Base-by-base conservation (phyloP, 2,797 vertebrate species). In the Enteromius afrohamiltoni region DNA sequence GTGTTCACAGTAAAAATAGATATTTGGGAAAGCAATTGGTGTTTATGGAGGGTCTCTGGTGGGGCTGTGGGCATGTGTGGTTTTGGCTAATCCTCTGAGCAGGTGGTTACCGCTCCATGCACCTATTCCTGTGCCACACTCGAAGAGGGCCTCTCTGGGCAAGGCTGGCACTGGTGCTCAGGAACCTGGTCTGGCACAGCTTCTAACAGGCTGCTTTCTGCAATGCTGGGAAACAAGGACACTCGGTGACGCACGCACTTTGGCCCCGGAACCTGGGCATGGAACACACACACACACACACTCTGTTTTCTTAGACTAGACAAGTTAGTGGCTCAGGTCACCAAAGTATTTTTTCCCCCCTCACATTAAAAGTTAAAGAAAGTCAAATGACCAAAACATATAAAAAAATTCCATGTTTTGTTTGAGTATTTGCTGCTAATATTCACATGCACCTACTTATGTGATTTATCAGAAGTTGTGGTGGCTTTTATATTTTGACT, bases 21-120 rank as follows among this genome's bases (percentile, higher is more conserved):
- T 67, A 67, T 19, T 83, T 68, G 78, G 40, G 14, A 53, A 67
- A 31, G 79, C 65, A 40, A 49, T 70, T 45, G 37, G 51, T 80
- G 53, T 34, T 82, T 87, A 45, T 9, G 64, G 31, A 74, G 45
- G 71, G 65, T 83, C 49, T 80, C 62, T 70, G 51, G 68, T 80
- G 77, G 77, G 65, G 29, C 47, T 16, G 65, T 31, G 83, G 60
- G 65, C 80, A 55, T 76, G 76, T 84, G 78, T 85, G 74, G 71
- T 77, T 78, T 77, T 74, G 85, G 77, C 86, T 79, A 83, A 80
- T 86, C 80, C 79, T 68, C 60, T 53, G 77, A 87, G 85, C 89
- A 90, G 88, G 88, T 90, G 87, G 84, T 81, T 68, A 83, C 84
- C 86, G 53, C 84, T 69, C 84, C 80, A 58, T 71, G 74, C 71